Conservation (phyloP, 1,140 invertebrate genomes). For the Drosophila erecta region DNA sequence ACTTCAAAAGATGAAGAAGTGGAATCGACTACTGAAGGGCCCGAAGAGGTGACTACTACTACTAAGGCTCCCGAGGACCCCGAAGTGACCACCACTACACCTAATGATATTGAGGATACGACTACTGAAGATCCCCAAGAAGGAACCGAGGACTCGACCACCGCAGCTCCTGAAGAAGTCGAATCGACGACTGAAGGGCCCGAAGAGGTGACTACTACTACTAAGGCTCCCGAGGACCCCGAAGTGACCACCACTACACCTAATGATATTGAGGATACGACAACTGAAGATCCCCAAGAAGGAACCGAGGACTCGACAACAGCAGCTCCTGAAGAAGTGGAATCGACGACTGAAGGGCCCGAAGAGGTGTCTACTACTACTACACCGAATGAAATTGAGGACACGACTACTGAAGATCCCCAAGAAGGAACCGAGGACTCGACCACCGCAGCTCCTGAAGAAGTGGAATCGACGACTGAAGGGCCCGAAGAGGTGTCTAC, state of each 20-base stretch:
- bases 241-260: background rate
- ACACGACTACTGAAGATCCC: too few species aligned
- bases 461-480: too few species aligned
- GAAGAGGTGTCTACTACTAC: too few species aligned
- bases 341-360: too few species aligned
- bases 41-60: too few species aligned
- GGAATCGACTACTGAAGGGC: background rate
- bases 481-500: too few species aligned
- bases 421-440: slow-evolving; percentile 1
- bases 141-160: slow-evolving; percentile 1
- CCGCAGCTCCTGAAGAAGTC: background rate
- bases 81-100: background rate
- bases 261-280: background rate
- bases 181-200: too few species aligned
- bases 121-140: background rate
- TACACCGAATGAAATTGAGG: too few species aligned
- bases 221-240: background rate
- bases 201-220: too few species aligned
- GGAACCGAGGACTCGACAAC: background rate
- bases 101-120: slow-evolving; percentile 1
- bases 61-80: too few species aligned
- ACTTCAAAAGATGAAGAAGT: background rate
- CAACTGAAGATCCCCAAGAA: too few species aligned
- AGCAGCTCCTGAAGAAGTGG: background rate
- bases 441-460: background rate